Conservation (phyloP, 2,888 invertebrate genomes). For the Lasioglossum marginatum region DNA sequence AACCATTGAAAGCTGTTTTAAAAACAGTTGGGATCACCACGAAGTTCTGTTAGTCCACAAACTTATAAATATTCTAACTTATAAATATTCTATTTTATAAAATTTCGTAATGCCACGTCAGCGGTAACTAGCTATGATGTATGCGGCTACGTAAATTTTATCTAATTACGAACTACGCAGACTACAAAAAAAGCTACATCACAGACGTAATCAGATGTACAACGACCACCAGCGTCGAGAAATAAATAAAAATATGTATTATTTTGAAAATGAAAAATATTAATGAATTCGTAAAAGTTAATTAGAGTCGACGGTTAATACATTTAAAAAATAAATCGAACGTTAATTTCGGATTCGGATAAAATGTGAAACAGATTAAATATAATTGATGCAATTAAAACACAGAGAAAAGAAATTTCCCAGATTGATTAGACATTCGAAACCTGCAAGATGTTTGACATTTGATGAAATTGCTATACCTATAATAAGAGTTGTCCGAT, state of each 20-base stretch:
- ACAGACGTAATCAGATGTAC: background rate
- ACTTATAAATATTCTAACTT: too few species aligned
- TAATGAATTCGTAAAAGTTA: background rate
- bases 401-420: too few species aligned
- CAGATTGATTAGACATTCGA: too few species aligned
- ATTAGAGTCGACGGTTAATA: background rate
- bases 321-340: too few species aligned
- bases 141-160: background rate
- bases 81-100: background rate
- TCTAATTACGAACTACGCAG: background rate
- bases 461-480: background rate
- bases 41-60: too few species aligned
- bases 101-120: background rate
- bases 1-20: too few species aligned
- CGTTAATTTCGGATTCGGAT: too few species aligned
- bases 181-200: background rate
- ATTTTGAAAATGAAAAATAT: background rate
- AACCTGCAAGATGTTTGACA: background rate
- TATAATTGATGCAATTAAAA: too few species aligned
- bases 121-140: background rate
- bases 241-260: background rate
- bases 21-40: too few species aligned
- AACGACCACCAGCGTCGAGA: background rate
- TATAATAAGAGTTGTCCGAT: too few species aligned
- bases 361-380: too few species aligned